Evolutionary conservation across 2,113 vertebrate genomes (phyloP), one percentile per base, ranked within the genome.

Genomic region (Delphinapterus leucas): DNA sequence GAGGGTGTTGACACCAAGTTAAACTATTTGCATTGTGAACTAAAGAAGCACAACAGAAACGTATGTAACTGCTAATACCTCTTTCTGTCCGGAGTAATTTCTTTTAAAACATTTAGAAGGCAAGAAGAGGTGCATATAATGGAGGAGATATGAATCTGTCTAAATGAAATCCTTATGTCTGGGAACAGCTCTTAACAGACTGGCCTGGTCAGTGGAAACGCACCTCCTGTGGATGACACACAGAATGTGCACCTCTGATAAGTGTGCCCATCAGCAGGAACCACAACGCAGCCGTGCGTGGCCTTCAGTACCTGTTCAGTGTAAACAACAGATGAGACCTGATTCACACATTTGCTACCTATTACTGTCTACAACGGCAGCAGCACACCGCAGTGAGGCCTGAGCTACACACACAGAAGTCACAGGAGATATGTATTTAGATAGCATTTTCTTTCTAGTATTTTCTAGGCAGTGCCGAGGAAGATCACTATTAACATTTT

Each of bases 341-440:
- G 97, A 97, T 98, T 94, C 90, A 93, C 96, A 92, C 89, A 96
- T 89, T 38, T 93, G 97, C 98, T 97, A 96, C 98, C 95, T 65
- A 20, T 68, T 97, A 96, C 97, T 98, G 98, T 98, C 97, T 95
- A 98, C 95, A 96, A 97, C 93, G 98, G 89, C 97, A 97, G 98
- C 95, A 90, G 90, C 95, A 90, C 95, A 90, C 67, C 97, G 98
- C 98, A 98, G 97, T 80, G 96, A 95, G 98, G 98, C 98, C 98
- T 36, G 21, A 98, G 98, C 98, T 98, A 92, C 88, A 97, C 88
- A 89, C 97, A 98, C 94, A 98, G 97, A 98, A 84, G 89, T 96
- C 94, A 97, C 38, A 95, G 95, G 96, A 97, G 82, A 61, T 12
- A 38, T 20, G 26, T 0, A 61, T 61, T 10, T 5, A 65, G 49